Base-by-base conservation (phyloP, 92 coral and sea anemone species). In the Porites rus region DNA sequence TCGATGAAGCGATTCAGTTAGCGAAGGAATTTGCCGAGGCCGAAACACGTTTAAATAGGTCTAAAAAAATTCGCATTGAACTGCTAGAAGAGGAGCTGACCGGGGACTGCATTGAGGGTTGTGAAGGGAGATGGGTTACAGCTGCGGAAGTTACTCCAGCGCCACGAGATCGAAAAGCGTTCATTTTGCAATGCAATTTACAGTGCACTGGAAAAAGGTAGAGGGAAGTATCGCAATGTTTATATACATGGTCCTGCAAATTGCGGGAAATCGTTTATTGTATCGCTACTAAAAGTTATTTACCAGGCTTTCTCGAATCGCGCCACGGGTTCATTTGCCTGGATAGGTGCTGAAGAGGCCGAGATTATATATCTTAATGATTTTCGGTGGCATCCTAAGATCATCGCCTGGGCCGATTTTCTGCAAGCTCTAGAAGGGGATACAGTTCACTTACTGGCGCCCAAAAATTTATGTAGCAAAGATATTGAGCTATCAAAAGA, bases 361-460 rank as follows among this genome's bases (percentile, higher is more conserved):
- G 92, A 91, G 69, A 51, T 91, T 4, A 78, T 84, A 13, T 20
- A 75, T 69, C 69, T 88, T 8, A 91, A 88, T 75, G 94, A 91
- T 72, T 91, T 91, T 62, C 19, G 90, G 51, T 88, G 94, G 94
- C 69, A 60, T 79, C 83, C 92, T 6, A 78, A 76, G 9, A 84
- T 91, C 13, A 91, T 91, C 20, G 74, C 94, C 12, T 91, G 92
- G 93, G 79, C 82, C 20, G 90, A 91, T 19, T 84, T 91, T 22
- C 68, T 88, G 76, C 87, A 83, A 31, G 77, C 91, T 51, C 74
- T 91, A 19, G 92, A 91, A 66, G 92, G 94, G 6, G 89, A 91
- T 69, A 87, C 88, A 71, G 75, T 71, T 12, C 75, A 71, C 75
- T 71, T 71, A 28, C 75, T 58, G 52, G 75, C 53, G 18, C 54